Conservation (phyloP, 2,797 vertebrate genomes). For the Chromobotia macracanthus region DNA sequence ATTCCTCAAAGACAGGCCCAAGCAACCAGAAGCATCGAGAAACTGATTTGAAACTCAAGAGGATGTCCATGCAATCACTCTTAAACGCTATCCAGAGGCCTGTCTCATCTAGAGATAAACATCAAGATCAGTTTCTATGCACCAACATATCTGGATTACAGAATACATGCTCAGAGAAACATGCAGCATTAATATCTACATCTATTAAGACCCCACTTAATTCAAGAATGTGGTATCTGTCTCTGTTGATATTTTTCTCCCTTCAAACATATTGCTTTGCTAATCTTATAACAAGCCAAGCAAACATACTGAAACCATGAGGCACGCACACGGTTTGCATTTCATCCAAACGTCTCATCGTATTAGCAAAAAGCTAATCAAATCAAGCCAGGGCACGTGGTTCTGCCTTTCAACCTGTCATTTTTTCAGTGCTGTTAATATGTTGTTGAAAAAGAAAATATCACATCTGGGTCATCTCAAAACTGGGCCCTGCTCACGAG, state of each 20-base stretch:
- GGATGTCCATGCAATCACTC: background rate
- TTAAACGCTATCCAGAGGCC: slow-evolving; percentile 43
- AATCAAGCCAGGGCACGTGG: slow-evolving; percentile 36
- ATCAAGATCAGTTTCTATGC: slow-evolving; percentile 15
- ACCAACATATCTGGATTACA: slow-evolving; percentile 48
- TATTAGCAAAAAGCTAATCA: slow-evolving; percentile 23
- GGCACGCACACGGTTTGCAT: slow-evolving; percentile 3
- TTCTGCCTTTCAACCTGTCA: slow-evolving; percentile 16
- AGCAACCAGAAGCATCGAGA: slow-evolving; percentile 38
- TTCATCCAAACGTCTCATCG: slow-evolving; percentile 31
- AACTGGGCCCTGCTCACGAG: slow-evolving; percentile 8
- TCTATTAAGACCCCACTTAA: slow-evolving; percentile 1
- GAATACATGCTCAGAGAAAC: slow-evolving; percentile 34
- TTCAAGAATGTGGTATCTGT: slow-evolving; percentile 7
- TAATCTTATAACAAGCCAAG: slow-evolving; percentile 14
- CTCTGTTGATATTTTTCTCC: slow-evolving; percentile 18
- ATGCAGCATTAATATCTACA: slow-evolving; percentile 19
- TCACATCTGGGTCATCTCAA: slow-evolving; percentile 39
- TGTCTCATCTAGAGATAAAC: slow-evolving; percentile 57
- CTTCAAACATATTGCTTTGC: slow-evolving; percentile 27
- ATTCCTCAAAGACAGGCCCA: slow-evolving; percentile 49
- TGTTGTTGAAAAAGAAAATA: slow-evolving; percentile 20
- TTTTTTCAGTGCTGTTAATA: slow-evolving; percentile 49
- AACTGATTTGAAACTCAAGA: slow-evolving; percentile 39
- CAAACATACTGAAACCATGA: slow-evolving; percentile 8